Evolutionary conservation across 2,888 invertebrate genomes (phyloP), one percentile per base, ranked within the genome.

Genomic region (Leptura quadrifasciata): DNA sequence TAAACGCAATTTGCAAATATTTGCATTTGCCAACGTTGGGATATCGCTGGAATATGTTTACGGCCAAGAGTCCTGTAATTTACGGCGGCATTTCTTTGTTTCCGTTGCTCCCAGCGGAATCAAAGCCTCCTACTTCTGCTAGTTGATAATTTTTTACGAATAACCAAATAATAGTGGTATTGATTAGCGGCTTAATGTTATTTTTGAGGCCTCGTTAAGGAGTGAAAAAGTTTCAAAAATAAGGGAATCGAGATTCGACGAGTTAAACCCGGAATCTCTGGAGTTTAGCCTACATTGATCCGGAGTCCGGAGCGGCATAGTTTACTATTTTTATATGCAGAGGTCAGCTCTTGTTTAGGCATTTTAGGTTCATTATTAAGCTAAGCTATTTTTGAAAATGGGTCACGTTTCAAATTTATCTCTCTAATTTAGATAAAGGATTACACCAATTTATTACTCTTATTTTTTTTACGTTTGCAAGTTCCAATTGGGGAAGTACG

Each of bases 321-420:
- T 81, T 76, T 81, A 76, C 80, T 81, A 80, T 80, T 79, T 81
- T 81, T 80, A 80, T 77, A 80, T 65, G 70, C 77, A 75, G 83
- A 84, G 83, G 84, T 81, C 84, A 82, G 80, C 76, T 76, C 79
- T 72, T 77, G 81, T 81, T 81, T 76, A 75, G 71, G 72, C 75
- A 70, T 78, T 78, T 78, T 73, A 52, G 61, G 60, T 39, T 74
- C 75, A 75, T 76, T 75, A 76, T 76, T 70, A 63, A 52, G 60
- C 35, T 27, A 63, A 24, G 65, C 75, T 78, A 78, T 78, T 78
- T 80, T 72, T 73, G 73, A 70, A 68, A 67, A 67, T 76, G 21
- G 72, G 72, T 75, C 75, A 75, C 75, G 75, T 73, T 73, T 58
- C 39, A 24, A 39, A 73, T 65, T 73, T 73, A 73, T 73, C 35